phyloP scores from a whole-genome alignment of 2,113 vertebrate genomes.

The Thamnophis sirtalis region DNA sequence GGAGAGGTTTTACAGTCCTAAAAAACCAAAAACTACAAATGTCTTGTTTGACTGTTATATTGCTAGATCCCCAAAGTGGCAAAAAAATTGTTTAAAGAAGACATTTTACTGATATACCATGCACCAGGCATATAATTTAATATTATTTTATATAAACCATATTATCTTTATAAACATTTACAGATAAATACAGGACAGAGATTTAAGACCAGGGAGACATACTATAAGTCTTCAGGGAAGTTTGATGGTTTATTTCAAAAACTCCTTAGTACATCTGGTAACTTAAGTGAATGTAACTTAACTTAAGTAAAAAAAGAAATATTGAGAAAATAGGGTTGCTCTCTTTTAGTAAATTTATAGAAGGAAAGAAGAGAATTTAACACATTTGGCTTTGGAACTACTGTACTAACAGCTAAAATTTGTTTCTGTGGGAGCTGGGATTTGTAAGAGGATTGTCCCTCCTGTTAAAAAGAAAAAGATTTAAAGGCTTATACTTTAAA shows the following conservation, averaged over 20 bases:
- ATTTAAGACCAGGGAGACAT: background rate
- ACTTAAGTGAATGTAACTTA: background rate
- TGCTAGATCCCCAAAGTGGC: background rate
- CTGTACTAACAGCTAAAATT: constrained; percentile 15
- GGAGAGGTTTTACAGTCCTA: background rate
- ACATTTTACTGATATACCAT: background rate
- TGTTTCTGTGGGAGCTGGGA: constrained; percentile 24
- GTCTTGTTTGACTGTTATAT: background rate
- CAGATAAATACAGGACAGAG: background rate
- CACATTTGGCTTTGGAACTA: background rate
- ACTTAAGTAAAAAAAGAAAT: background rate
- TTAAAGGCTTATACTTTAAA: background rate
- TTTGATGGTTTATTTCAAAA: background rate
- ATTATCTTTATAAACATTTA: background rate
- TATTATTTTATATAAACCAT: background rate
- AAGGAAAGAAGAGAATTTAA: background rate
- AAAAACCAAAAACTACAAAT: background rate
- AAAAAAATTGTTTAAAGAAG: background rate
- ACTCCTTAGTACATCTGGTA: background rate
- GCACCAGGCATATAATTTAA: background rate
- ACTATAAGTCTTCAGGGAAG: background rate
- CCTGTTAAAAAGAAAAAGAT: constrained; percentile 9
- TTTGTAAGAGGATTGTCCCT: background rate
- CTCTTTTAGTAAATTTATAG: background rate
- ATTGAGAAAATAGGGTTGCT: background rate